A percentile compares a stretch with the other conserved stretches of the same genome.
These are phyloP conservation scores for Acanthosepion esculentum DNA, from an alignment of 2,888 invertebrate species.

Conservation along the genomic window DNA sequence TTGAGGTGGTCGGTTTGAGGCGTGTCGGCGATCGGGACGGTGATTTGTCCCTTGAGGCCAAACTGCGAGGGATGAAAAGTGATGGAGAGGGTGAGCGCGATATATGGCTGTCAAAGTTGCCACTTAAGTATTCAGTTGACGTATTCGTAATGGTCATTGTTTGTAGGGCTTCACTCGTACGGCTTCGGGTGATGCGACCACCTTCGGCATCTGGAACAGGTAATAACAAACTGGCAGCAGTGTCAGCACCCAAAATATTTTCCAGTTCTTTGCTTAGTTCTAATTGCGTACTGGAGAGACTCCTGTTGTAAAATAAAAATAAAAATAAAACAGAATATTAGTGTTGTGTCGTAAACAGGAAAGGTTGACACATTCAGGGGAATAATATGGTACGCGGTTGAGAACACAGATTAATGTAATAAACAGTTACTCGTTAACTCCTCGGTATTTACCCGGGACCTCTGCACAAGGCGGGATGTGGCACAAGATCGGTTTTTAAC, in stretches of 20 bases:
- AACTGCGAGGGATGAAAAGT: background rate
- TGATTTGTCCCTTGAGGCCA: background rate
- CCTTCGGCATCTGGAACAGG: background rate
- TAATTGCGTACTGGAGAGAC: constrained; percentile 36
- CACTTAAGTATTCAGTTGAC: background rate
- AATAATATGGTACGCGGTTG: too few species aligned
- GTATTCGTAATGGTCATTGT: background rate
- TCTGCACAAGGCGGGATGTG: too few species aligned
- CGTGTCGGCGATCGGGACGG: background rate
- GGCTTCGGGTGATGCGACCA: constrained; percentile 12
- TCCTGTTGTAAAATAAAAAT: background rate
- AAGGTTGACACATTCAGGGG: too few species aligned
- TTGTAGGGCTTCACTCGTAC: constrained; percentile 37
- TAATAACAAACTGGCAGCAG: background rate
- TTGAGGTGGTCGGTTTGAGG: background rate
- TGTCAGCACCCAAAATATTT: background rate
- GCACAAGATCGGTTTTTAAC: too few species aligned
- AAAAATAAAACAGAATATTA: background rate
- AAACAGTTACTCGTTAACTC: too few species aligned
- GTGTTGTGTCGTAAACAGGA: too few species aligned
- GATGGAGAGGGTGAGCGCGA: constrained; percentile 39
- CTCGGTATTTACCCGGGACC: too few species aligned
- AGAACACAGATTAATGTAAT: too few species aligned
- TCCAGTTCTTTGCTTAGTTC: constrained; percentile 40
- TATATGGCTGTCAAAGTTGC: background rate